Conservation (phyloP, 2,797 vertebrate genomes). For the Melanotaenia maccullochi region DNA sequence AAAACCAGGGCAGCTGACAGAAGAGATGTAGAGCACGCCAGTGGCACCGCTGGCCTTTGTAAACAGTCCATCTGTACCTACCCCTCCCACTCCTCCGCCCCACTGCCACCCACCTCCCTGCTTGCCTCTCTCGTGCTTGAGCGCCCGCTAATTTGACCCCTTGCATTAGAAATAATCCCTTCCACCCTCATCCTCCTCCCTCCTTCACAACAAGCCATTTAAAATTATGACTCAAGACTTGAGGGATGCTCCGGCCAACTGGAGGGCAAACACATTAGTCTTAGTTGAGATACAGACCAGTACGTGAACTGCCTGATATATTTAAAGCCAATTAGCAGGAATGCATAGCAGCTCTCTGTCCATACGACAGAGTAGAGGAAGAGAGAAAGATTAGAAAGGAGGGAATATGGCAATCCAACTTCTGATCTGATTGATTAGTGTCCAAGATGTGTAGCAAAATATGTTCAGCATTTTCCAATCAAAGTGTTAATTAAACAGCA, state of each 20-base stretch:
- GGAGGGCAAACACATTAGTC: slow-evolving; percentile 79
- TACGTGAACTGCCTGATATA: slow-evolving; percentile 80
- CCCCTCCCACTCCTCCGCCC: slow-evolving; percentile 49
- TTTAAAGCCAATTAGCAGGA: slow-evolving; percentile 81
- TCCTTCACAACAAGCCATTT: slow-evolving; percentile 62
- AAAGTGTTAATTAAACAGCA: not conserved
- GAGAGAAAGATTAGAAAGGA: not conserved
- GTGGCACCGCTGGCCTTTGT: slow-evolving; percentile 74
- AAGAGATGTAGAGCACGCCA: slow-evolving; percentile 73
- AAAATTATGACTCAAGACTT: slow-evolving; percentile 81
- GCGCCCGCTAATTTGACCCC: slow-evolving; percentile 75
- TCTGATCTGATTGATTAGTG: slow-evolving; percentile 28
- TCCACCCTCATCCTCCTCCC: slow-evolving; percentile 34
- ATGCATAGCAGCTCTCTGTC: slow-evolving; percentile 48
- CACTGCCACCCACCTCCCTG: slow-evolving; percentile 30
- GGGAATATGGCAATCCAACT: slow-evolving; percentile 2
- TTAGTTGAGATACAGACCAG: slow-evolving; percentile 76
- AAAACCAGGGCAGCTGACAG: slow-evolving; percentile 74
- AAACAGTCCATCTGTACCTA: slow-evolving; percentile 71
- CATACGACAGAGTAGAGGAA: slow-evolving; percentile 32
- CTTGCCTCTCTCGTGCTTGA: slow-evolving; percentile 43
- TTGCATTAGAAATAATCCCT: slow-evolving; percentile 76
- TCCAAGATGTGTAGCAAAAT: not conserved
- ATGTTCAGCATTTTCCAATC: not conserved
- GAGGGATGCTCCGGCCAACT: slow-evolving; percentile 67